Evolutionary conservation across 2,888 invertebrate genomes (phyloP).

Genomic region (Liodrosophila aerea): DNA sequence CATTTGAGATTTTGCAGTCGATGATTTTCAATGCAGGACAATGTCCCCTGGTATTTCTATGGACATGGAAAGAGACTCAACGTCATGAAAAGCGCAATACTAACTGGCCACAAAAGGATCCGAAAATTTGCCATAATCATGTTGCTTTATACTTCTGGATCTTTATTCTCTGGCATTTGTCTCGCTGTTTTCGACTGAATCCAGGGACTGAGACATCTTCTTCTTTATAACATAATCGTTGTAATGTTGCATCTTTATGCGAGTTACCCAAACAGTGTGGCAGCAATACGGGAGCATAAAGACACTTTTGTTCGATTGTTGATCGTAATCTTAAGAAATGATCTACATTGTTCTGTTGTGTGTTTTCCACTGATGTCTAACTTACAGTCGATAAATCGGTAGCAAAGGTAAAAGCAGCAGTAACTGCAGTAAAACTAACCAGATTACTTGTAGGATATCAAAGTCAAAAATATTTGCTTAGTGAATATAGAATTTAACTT

Average conservation of each 20-base stretch:
- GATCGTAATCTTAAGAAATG: constrained; percentile 6
- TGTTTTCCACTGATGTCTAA: constrained; percentile 14
- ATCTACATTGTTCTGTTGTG: constrained; percentile 10
- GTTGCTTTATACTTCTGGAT: constrained; percentile 47
- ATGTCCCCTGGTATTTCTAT: constrained; percentile 38
- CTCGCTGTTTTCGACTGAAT: constrained; percentile 37
- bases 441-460: no score
- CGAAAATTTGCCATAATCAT: constrained; percentile 79
- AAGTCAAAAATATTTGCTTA: no score
- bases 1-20: constrained; percentile 75
- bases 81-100: constrained; percentile 69
- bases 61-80: constrained; percentile 3
- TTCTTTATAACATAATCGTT: constrained; percentile 62
- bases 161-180: constrained; percentile 21
- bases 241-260: constrained; percentile 66
- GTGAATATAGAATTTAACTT: no score
- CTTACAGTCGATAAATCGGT: background rate
- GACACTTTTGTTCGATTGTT: constrained; percentile 26
- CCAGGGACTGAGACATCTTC: constrained; percentile 27
- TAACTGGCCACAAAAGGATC: constrained; percentile 65
- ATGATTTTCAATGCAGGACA: constrained; percentile 67
- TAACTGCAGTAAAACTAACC: background rate
- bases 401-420: background rate
- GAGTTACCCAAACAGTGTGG: constrained; percentile 34
- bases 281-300: constrained; percentile 2